Base-by-base conservation (phyloP, 2,113 vertebrate species). In the Perccottus glenii region DNA sequence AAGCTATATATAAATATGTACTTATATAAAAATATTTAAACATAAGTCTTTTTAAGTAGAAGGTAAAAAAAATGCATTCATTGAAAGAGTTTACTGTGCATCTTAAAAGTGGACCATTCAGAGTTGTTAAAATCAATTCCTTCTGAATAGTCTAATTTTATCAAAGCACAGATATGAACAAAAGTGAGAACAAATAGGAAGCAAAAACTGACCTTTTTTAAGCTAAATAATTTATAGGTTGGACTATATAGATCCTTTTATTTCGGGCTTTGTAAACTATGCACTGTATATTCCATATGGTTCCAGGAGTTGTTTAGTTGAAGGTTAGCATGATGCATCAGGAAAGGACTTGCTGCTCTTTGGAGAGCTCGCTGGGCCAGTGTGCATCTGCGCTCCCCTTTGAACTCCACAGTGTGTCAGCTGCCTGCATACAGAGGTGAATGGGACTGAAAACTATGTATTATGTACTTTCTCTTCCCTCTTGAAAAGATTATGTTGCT, bases 201-300 rank as follows among this genome's bases (percentile, higher is more conserved):
- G 45, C 45, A 49, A 63, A 72, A 45, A 38, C 16, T 52, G 15
- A 71, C 64, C 78, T 85, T 83, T 81, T 81, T 82, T 70, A 76
- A 72, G 60, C 64, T 75, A 42, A 64, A 64, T 76, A 77, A 52
- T 42, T 80, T 86, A 79, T 89, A 87, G 67, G 74, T 85, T 69
- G 67, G 64, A 80, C 73, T 88, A 85, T 87, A 87, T 88, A 83
- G 60, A 84, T 87, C 72, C 14, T 55, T 83, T 70, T 86, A 79
- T 78, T 77, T 82, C 73, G 71, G 88, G 89, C 90, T 93, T 88
- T 89, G 92, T 93, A 92, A 94, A 92, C 93, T 94, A 93, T 94
- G 93, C 93, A 94, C 90, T 93, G 91, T 93, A 92, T 88, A 91
- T 90, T 85, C 84, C 84, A 82, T 85, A 60, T 70, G 78, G 74